Percentiles rank a stretch among this genome's conserved stretches.
Evolutionary conservation across 2,113 vertebrate species (phyloP).

Genomic region (Aspiorhynchus laticeps): DNA sequence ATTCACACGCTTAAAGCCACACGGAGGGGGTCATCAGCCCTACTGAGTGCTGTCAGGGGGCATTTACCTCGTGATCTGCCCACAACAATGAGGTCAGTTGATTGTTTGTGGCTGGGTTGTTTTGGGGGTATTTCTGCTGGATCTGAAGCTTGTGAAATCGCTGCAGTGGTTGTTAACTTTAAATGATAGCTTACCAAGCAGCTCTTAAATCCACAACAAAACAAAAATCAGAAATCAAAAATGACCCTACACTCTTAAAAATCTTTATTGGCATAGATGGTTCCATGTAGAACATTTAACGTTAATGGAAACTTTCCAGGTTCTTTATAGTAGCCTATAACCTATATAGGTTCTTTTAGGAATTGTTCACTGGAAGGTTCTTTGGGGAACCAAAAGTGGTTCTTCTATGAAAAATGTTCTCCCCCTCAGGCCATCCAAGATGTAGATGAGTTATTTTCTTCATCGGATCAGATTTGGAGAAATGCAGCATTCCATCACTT

Average conservation of each 20-base stretch:
- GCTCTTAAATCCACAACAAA: neutral
- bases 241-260: neutral
- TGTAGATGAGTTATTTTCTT: too few species aligned
- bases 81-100: constrained; percentile 18
- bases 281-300: neutral
- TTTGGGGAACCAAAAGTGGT: too few species aligned
- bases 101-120: constrained; percentile 25
- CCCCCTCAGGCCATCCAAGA: too few species aligned
- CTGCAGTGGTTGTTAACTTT: neutral
- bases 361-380: too few species aligned
- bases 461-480: too few species aligned
- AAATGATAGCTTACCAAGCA: constrained; percentile 4
- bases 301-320: neutral
- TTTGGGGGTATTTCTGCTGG: neutral
- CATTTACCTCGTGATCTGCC: constrained; percentile 22
- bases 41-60: constrained; percentile 10
- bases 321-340: neutral
- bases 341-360: too few species aligned
- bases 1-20: constrained; percentile 8
- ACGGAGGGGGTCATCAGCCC: constrained; percentile 18
- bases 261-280: neutral
- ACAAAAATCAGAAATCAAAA: neutral
- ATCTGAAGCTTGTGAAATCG: constrained; percentile 4
- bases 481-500: too few species aligned
- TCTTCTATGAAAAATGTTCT: too few species aligned